Base-by-base conservation (phyloP, 2,888 invertebrate species). In the Branchipolynoe longqiensis region DNA sequence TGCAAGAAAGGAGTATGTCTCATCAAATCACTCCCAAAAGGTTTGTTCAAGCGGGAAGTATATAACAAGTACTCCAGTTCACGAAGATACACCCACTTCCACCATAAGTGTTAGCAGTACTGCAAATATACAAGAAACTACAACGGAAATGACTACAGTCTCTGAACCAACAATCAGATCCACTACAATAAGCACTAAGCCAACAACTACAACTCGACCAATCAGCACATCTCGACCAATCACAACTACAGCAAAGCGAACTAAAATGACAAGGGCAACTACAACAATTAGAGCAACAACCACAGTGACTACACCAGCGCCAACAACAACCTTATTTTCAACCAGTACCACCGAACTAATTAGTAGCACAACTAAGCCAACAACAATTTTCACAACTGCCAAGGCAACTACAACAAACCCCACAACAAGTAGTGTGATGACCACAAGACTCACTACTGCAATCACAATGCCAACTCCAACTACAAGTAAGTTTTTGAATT, bases 11-110 rank as follows among this genome's bases (percentile, higher is more conserved):
- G 78, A 78, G 48, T 31, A 48, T 31, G 54, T 48, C 1, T 2
- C 78, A 41, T 78, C 78, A 0, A 78, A 78, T 78, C 14, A 54
- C 28, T 48, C 48, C 41, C 28, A 25, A 31, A 33, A 78, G 54
- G 78, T 78, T 1, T 78, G 78, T 48, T 22, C 78, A 8, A 78
- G 22, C 4, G 1, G 28, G 31, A 1, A 12, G 1, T 78, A 25
- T 54, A 31, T 33, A 22, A 78, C 78, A 4, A 78, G 48, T 12
- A 78, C 78, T 1, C 73, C 73, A 4, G 36, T n/a, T n/a, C n/a
- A n/a, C n/a, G n/a, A 18, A 54, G 18, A 12, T 54, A 54, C 54
- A 12, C 12, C 12, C 54, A 54, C 12, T 12, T 18, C 54, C 12
- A 54, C 54, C 12, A 14, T 18, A 54, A 54, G n/a, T n/a, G n/a